Evolutionary conservation across 2,113 vertebrate genomes (phyloP).

Genomic region (Perccottus glenii): DNA sequence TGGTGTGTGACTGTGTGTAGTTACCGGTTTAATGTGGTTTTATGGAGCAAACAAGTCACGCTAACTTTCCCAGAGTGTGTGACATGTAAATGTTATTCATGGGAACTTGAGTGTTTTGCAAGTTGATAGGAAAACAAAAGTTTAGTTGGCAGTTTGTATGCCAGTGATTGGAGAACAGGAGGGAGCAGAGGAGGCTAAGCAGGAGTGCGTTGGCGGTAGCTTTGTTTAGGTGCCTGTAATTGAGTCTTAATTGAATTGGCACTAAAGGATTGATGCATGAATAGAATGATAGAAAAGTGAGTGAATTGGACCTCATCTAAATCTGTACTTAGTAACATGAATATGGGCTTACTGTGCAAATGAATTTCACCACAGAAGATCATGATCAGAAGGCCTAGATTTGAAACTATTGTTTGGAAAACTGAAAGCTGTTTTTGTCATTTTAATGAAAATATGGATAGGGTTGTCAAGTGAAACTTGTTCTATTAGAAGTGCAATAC

Average conservation of each 20-base stretch:
- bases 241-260: slow-evolving; percentile 88
- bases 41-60: slow-evolving; percentile 25
- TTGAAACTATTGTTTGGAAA: slow-evolving; percentile 58
- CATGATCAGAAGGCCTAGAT: slow-evolving; percentile 47
- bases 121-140: slow-evolving; percentile 52
- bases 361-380: slow-evolving; percentile 57
- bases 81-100: slow-evolving; percentile 51
- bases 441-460: slow-evolving; percentile 61
- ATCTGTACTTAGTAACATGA: slow-evolving; percentile 59
- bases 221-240: slow-evolving; percentile 82
- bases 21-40: slow-evolving; percentile 17
- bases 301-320: slow-evolving; percentile 62
- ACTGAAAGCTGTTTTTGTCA: slow-evolving; percentile 48
- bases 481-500: slow-evolving; percentile 66
- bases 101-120: slow-evolving; percentile 37
- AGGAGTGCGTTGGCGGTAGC: slow-evolving; percentile 49
- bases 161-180: slow-evolving; percentile 10
- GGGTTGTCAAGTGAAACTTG: slow-evolving; percentile 51
- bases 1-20: slow-evolving; percentile 9
- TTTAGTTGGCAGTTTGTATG: slow-evolving; percentile 35
- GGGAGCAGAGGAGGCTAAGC: slow-evolving; percentile 13
- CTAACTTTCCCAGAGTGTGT: slow-evolving; percentile 31
- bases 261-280: slow-evolving; percentile 72
- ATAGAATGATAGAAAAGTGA: slow-evolving; percentile 61
- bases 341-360: slow-evolving; percentile 27